These are phyloP conservation scores for Orchestia grillus DNA, from an alignment of 1,140 invertebrate genomes.

Conservation along the genomic window DNA sequence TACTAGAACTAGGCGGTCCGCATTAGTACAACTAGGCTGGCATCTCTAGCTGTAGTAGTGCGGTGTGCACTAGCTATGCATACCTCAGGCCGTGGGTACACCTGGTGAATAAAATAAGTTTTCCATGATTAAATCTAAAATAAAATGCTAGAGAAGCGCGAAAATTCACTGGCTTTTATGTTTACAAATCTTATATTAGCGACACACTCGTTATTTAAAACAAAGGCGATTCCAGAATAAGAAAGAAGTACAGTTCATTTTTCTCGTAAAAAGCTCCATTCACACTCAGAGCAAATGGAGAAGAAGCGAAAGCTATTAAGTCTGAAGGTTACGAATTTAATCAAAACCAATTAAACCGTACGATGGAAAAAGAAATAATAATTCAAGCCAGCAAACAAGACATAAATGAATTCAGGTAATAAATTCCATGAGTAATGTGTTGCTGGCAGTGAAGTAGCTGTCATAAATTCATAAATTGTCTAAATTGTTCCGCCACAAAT, in stretches of 20 bases:
- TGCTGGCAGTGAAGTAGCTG: slow-evolving; percentile 21
- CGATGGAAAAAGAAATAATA: background rate
- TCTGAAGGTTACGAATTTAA: background rate
- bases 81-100: background rate
- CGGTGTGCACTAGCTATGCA: background rate
- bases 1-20: background rate
- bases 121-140: background rate
- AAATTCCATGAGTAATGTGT: background rate
- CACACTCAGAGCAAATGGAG: no score
- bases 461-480: background rate
- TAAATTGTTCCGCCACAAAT: background rate
- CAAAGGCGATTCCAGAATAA: background rate
- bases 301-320: background rate
- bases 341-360: background rate
- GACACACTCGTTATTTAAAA: slow-evolving; percentile 18
- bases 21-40: slow-evolving; percentile 41
- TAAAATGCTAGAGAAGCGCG: background rate
- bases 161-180: background rate
- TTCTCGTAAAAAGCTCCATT: background rate
- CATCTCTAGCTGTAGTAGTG: slow-evolving; percentile 40
- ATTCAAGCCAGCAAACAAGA: background rate
- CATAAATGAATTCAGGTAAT: background rate
- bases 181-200: slow-evolving; percentile 20
- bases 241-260: background rate
- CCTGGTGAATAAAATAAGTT: background rate